phyloP scores from a whole-genome alignment of 2,113 vertebrate genomes.

The Engraulis encrasicolus region DNA sequence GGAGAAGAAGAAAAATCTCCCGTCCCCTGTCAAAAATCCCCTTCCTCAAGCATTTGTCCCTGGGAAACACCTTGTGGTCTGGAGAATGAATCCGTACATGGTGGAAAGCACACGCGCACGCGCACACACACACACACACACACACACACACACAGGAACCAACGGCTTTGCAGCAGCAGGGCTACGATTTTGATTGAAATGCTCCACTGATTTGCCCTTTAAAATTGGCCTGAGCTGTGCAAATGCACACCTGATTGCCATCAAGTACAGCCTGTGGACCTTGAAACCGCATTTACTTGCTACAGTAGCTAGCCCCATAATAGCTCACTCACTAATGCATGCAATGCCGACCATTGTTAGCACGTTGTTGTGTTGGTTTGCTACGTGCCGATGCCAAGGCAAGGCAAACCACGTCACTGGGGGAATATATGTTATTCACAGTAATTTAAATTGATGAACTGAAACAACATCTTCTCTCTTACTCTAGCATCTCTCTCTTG shows the following conservation, averaged over 20 bases:
- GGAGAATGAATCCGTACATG: not conserved
- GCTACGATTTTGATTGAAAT: not conserved
- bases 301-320: too few species aligned
- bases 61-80: not conserved
- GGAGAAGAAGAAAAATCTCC: too few species aligned
- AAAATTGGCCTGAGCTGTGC: not conserved
- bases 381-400: not conserved
- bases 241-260: not conserved
- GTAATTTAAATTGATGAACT: not conserved
- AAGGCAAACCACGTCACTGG: too few species aligned
- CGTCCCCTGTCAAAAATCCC: not conserved
- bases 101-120: too few species aligned
- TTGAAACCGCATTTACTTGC: not conserved
- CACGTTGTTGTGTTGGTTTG: not conserved
- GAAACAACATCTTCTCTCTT: too few species aligned
- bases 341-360: not conserved
- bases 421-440: constrained; percentile 5
- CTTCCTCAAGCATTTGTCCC: not conserved
- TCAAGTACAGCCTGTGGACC: not conserved
- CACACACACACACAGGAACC: not conserved
- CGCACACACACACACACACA: too few species aligned
- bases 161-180: not conserved
- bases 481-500: constrained; percentile 2
- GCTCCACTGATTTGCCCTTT: not conserved
- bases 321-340: not conserved